Conservation (phyloP, 2,888 invertebrate genomes). For the Macaria notata region DNA sequence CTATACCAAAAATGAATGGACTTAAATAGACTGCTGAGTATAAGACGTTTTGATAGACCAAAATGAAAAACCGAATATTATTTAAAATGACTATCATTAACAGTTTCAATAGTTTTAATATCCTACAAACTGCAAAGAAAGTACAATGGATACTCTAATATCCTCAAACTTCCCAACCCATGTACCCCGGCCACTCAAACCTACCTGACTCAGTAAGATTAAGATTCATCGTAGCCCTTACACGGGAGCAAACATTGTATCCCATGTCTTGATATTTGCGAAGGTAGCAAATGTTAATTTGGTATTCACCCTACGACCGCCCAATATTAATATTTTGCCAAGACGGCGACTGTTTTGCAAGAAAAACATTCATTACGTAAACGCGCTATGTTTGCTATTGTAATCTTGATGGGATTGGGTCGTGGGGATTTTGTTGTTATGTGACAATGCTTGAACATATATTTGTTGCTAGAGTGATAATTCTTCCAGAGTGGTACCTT, state of each 20-base stretch:
- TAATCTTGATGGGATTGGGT: conserved; percentile 2
- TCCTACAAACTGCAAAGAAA: no score
- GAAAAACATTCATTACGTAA: conserved; percentile 55
- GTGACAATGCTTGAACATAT: no score
- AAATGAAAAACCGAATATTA: no score
- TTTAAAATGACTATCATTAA: no score
- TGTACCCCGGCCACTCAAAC: conserved; percentile 7
- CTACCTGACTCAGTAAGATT: conserved; percentile 62
- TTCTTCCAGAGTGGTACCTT: no score
- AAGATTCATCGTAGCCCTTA: conserved; percentile 79
- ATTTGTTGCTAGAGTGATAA: no score
- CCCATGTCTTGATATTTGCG: conserved; percentile 78
- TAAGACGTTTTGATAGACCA: no score
- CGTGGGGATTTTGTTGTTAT: no score
- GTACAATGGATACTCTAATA: no score
- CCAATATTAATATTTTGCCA: conserved; percentile 75
- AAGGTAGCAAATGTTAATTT: conserved; percentile 81
- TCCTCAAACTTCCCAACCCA: neutral
- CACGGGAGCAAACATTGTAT: conserved; percentile 79
- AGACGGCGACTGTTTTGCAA: conserved; percentile 38
- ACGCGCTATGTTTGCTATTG: conserved; percentile 8
- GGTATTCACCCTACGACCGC: conserved; percentile 71
- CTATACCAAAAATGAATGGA: no score
- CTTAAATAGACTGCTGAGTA: no score
- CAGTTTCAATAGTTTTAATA: no score